These are phyloP conservation scores for Octopus bimaculoides DNA, from an alignment of 1,140 invertebrate genomes.

Conservation along the genomic window DNA sequence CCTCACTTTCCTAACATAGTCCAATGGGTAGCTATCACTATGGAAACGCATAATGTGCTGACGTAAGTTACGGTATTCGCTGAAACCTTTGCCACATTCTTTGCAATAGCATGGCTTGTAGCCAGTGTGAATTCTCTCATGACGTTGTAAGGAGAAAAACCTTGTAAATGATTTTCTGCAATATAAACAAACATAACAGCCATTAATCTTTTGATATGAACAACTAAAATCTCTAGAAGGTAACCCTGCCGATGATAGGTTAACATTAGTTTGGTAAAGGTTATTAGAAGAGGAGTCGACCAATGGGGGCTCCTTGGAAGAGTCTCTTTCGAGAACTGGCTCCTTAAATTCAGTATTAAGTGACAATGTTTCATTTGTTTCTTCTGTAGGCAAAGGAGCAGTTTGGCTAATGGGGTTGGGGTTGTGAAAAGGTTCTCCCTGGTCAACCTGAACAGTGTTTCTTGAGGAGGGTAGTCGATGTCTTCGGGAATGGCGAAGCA, in stretches of 20 bases:
- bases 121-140: constrained; percentile 93
- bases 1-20: constrained; percentile 15
- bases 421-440: not conserved
- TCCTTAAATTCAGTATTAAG: not conserved
- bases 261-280: constrained; percentile 1
- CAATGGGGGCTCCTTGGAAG: not conserved
- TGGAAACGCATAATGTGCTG: constrained; percentile 59
- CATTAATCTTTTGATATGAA: constrained; percentile 25
- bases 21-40: constrained; percentile 22
- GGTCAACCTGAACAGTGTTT: not conserved
- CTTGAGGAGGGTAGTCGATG: constrained; percentile 20
- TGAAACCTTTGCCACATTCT: constrained; percentile 60
- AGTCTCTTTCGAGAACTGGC: not conserved
- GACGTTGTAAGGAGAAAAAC: constrained; percentile 95
- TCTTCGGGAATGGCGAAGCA: constrained; percentile 46
- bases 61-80: constrained; percentile 57
- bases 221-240: not conserved
- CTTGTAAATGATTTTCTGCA: constrained; percentile 98
- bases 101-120: constrained; percentile 86
- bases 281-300: not conserved
- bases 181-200: constrained; percentile 74
- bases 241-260: not conserved
- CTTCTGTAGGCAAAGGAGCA: not conserved
- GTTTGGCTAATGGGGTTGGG: not conserved
- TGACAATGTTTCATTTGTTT: not conserved